These are phyloP conservation scores for Psilanteris sp. DNA, from an alignment of 1,140 invertebrate species.

Conservation along the genomic window DNA sequence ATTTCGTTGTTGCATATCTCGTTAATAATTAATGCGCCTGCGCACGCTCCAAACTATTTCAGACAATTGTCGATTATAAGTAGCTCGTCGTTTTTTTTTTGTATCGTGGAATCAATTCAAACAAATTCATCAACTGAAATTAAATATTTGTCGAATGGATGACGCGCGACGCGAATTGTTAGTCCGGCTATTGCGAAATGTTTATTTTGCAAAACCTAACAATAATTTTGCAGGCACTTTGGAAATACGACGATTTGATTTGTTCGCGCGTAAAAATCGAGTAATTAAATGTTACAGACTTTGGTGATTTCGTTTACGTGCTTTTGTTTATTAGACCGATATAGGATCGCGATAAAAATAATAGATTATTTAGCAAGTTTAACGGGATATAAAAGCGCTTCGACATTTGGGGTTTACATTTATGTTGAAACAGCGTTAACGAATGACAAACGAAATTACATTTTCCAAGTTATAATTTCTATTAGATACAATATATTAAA, in stretches of 20 bases:
- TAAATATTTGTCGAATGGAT: too few relatives aligned
- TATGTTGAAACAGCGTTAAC: too few relatives aligned
- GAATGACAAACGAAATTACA: too few relatives aligned
- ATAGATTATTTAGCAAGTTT: slow-evolving; percentile 39
- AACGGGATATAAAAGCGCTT: slow-evolving; percentile 13
- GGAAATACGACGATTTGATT: slow-evolving; percentile 3
- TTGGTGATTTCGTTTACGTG: slow-evolving; percentile 3
- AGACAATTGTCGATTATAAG: slow-evolving; percentile 12
- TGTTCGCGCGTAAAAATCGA: background rate
- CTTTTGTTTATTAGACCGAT: too few relatives aligned
- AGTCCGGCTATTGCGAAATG: slow-evolving; percentile 1
- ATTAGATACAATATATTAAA: too few relatives aligned
- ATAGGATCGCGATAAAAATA: slow-evolving; percentile 32
- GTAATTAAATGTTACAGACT: slow-evolving; percentile 5
- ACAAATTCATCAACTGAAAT: background rate
- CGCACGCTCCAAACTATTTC: slow-evolving; percentile 1
- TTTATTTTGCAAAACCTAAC: slow-evolving; percentile 7
- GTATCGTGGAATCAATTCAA: background rate
- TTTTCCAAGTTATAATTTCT: too few relatives aligned
- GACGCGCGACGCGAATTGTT: too few relatives aligned
- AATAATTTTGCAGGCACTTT: slow-evolving; percentile 7
- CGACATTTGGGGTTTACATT: slow-evolving; percentile 38
- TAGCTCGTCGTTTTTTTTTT: slow-evolving; percentile 1
- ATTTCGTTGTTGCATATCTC: slow-evolving; percentile 10
- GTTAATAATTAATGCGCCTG: slow-evolving; percentile 15